Evolutionary conservation across 2,797 vertebrate species (phyloP).

Genomic region (Acrossocheilus wenchowensis): DNA sequence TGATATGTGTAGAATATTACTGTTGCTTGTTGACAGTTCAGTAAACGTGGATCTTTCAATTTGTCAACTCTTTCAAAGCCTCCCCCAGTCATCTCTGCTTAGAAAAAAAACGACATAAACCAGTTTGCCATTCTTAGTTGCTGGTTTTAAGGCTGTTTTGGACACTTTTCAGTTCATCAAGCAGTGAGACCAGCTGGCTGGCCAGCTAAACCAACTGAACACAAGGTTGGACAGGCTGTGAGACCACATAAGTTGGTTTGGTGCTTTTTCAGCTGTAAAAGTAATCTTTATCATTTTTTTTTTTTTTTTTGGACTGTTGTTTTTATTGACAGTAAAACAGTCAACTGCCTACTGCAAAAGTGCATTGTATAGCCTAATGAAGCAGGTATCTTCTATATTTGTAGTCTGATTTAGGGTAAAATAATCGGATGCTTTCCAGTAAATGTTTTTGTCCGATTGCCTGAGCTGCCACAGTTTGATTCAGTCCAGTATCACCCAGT

Average conservation of each 20-base stretch:
- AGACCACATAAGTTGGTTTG: neutral
- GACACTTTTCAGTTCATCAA: neutral
- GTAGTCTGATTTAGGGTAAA: neutral
- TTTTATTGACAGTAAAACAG: neutral
- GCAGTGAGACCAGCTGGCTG: neutral
- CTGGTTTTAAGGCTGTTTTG: neutral
- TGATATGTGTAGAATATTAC: neutral
- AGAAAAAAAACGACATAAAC: neutral
- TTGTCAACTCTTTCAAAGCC: neutral
- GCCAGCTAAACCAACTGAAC: neutral
- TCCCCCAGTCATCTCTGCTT: neutral
- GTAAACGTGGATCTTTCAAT: neutral
- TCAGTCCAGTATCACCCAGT: neutral
- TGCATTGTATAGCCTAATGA: neutral
- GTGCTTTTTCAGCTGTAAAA: neutral
- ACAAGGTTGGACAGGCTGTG: neutral
- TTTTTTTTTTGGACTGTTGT: neutral
- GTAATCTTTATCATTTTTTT: neutral
- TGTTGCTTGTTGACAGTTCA: neutral
- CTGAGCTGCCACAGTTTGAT: neutral
- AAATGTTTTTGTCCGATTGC: neutral
- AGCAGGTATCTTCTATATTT: neutral
- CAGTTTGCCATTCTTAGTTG: neutral
- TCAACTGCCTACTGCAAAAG: neutral
- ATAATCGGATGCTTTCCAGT: neutral